Evolutionary conservation across 2,113 vertebrate species (phyloP).

Genomic region (Neolamprologus ventralis): DNA sequence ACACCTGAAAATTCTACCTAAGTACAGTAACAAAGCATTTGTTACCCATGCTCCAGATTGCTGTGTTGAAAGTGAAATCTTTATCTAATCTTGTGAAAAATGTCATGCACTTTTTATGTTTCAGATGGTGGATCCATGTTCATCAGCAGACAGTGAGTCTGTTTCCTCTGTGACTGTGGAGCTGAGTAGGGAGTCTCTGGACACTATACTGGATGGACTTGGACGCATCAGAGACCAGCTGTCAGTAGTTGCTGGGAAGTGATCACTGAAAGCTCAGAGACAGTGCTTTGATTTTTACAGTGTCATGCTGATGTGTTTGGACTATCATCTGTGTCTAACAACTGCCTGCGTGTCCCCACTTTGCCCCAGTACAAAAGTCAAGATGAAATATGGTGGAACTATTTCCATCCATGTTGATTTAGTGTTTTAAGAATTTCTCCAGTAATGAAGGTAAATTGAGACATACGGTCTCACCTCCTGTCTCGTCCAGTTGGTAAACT

Average conservation of each 20-base stretch:
- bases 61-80: not conserved
- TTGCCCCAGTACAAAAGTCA: not conserved
- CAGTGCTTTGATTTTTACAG: not conserved
- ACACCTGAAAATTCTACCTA: not conserved
- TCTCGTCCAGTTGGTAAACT: not conserved
- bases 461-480: not conserved
- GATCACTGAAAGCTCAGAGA: not conserved
- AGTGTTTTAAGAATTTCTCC: not conserved
- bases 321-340: not conserved
- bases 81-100: not conserved
- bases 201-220: conserved; percentile 91
- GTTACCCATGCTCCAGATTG: not conserved
- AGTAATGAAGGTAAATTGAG: not conserved
- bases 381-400: not conserved
- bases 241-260: conserved; percentile 82
- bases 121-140: conserved; percentile 81
- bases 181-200: conserved; percentile 87
- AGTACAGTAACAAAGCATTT: not conserved
- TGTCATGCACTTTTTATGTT: not conserved
- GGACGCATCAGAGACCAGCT: conserved; percentile 89
- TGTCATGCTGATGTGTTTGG: not conserved
- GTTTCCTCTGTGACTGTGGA: conserved; percentile 82
- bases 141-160: conserved; percentile 55
- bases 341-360: not conserved
- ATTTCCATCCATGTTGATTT: not conserved